Conservation (phyloP, 1,140 invertebrate genomes). For the Anoplophora glabripennis region DNA sequence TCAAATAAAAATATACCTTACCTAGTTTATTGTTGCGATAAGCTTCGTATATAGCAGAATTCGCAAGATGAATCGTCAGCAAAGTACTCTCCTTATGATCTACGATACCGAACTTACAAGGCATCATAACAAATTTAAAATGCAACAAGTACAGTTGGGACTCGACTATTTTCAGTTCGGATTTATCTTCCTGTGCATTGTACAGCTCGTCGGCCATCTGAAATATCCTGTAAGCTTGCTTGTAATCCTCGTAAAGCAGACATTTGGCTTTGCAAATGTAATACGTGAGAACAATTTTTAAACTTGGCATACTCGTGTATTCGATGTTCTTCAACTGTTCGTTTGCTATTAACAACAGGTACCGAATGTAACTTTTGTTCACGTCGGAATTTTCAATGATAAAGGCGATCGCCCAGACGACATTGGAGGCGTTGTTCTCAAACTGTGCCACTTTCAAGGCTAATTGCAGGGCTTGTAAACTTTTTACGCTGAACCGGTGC, state of each 20-base stretch:
- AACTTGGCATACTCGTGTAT: background rate
- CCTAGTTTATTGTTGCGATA: too few relatives aligned
- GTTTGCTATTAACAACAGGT: background rate
- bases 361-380: background rate
- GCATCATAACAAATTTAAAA: constrained; percentile 5
- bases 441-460: constrained; percentile 10
- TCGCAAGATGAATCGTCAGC: background rate
- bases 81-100: constrained; percentile 1
- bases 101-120: constrained; percentile 6
- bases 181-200: background rate
- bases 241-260: background rate
- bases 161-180: background rate
- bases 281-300: background rate
- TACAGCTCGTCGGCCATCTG: background rate
- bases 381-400: constrained; percentile 8
- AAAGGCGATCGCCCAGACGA: background rate
- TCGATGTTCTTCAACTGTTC: background rate
- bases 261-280: constrained; percentile 10
- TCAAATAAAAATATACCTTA: too few relatives aligned
- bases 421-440: background rate
- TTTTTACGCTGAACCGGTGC: background rate
- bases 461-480: constrained; percentile 5
- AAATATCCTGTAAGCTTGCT: background rate
- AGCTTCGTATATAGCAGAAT: too few relatives aligned
- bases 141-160: constrained; percentile 3